These are phyloP conservation scores for Poliocrania exsul DNA, from an alignment of 2,797 vertebrate genomes.

Conservation along the genomic window DNA sequence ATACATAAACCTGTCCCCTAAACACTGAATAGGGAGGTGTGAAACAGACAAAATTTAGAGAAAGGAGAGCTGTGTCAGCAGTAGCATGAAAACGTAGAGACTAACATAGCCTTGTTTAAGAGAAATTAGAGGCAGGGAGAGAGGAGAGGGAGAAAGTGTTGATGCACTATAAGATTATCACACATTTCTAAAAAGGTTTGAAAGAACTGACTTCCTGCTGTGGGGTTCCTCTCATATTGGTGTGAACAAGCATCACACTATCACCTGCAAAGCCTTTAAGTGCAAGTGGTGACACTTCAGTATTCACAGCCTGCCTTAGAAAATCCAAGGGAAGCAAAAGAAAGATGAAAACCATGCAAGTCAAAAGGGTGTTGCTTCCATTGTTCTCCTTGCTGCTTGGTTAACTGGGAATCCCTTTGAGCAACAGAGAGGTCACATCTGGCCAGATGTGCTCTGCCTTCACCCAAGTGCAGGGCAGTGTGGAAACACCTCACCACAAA, in stretches of 20 bases:
- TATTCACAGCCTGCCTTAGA: slow-evolving; percentile 59
- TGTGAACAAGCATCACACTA: slow-evolving; percentile 52
- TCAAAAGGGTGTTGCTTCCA: slow-evolving; percentile 51
- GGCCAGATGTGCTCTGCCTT: background rate
- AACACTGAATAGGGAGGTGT: slow-evolving; percentile 28
- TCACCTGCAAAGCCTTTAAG: slow-evolving; percentile 63
- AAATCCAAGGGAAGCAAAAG: slow-evolving; percentile 57
- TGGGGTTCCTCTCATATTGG: slow-evolving; percentile 37
- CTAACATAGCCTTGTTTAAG: slow-evolving; percentile 29
- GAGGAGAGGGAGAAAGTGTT: slow-evolving; percentile 60
- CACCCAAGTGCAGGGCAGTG: background rate
- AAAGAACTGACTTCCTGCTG: slow-evolving; percentile 60
- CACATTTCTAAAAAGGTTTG: slow-evolving; percentile 63
- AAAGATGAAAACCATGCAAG: slow-evolving; percentile 54
- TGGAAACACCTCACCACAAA: background rate
- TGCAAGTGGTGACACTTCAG: slow-evolving; percentile 56
- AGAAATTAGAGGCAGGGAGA: slow-evolving; percentile 52
- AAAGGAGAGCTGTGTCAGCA: background rate
- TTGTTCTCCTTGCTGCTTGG: slow-evolving; percentile 54
- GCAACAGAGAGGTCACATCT: slow-evolving; percentile 3
- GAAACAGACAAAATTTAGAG: slow-evolving; percentile 46
- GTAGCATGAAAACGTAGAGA: background rate
- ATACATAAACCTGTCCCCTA: slow-evolving; percentile 13
- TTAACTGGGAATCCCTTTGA: slow-evolving; percentile 42
- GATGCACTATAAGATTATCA: slow-evolving; percentile 54